Evolutionary conservation across 2,888 invertebrate species (phyloP), one percentile per base, ranked within the genome.

Genomic region (Oligia strigilis): DNA sequence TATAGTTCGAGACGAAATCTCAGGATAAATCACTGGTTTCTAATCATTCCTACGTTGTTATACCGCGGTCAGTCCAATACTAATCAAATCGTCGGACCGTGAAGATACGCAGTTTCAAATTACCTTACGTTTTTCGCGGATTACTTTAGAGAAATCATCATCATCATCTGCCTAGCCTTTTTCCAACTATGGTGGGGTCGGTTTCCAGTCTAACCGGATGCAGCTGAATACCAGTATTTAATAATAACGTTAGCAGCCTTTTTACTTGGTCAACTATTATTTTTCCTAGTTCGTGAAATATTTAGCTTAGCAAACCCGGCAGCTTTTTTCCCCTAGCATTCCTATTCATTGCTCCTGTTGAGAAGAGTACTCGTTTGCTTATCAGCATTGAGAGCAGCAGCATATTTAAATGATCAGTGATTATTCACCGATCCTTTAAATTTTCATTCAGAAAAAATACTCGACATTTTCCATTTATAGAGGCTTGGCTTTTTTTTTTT

Each of bases 51-150:
- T n/a, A 29, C 49, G 3, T 36, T 73, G 36, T 52, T 52, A 64
- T 75, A 62, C 40, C 4, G 23, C 49, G 52, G 62, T 29, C 29
- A 77, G 23, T n/a, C 13, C 76, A 64, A 75, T 75, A 64, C 75
- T 74, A 64, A 64, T 64, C 8, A 62, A 75, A 62, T 60, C 43
- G 55, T 43, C 17, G 36, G 23, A 49, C 29, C 36, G 55, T 19
- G 13, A 4, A 60, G 3, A 60, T 19, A 23, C 9, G 9, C 19
- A 43, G 43, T 9, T 58, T 19, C 19, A 23, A 72, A 60, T 49
- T n/a, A 17, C n/a, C 36, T 60, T 19, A n/a, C 9, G 11, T 23
- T 73, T 14, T 43, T 19, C 23, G 40, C 17, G 11, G 40, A 49
- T 4, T 29, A 43, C 6, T n/a, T 74, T 36, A 23, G 13, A 40